Conservation (phyloP, 2,113 vertebrate genomes). For the Rhodinocichla rosea region DNA sequence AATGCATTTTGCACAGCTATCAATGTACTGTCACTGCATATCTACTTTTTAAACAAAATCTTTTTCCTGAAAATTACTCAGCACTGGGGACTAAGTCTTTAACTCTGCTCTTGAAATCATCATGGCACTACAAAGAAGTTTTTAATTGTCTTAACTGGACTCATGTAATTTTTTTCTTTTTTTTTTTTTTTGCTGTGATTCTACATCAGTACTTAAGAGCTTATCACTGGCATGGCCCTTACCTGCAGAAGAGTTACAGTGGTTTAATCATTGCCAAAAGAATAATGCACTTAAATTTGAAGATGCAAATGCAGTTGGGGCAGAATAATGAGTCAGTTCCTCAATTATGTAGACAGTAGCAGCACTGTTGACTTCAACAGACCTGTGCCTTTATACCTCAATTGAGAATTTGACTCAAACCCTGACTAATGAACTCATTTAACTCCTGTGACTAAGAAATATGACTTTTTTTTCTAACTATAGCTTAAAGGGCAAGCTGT, state of each 20-base stretch:
- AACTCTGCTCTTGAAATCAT: not conserved
- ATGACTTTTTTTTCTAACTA: not conserved
- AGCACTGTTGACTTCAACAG: not conserved
- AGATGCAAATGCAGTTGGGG: not conserved
- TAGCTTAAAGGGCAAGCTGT: not conserved
- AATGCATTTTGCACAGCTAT: not conserved
- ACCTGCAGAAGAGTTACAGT: not conserved
- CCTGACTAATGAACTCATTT: constrained; percentile 18
- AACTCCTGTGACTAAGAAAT: not conserved
- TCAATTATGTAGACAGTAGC: not conserved
- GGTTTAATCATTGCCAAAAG: not conserved
- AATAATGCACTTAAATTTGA: not conserved
- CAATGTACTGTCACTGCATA: rapidly evolving
- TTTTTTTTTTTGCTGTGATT: not conserved
- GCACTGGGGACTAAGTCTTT: rapidly evolving
- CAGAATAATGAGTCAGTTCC: not conserved
- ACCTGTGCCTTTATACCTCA: not conserved
- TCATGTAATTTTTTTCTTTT: not conserved
- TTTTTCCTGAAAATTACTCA: not conserved
- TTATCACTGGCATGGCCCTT: not conserved
- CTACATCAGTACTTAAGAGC: not conserved
- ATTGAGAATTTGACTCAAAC: not conserved
- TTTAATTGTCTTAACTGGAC: not conserved
- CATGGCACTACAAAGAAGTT: not conserved
- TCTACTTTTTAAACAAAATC: not conserved